Base-by-base conservation (phyloP, 1,140 invertebrate species). In the Heliconius eleuchia region DNA sequence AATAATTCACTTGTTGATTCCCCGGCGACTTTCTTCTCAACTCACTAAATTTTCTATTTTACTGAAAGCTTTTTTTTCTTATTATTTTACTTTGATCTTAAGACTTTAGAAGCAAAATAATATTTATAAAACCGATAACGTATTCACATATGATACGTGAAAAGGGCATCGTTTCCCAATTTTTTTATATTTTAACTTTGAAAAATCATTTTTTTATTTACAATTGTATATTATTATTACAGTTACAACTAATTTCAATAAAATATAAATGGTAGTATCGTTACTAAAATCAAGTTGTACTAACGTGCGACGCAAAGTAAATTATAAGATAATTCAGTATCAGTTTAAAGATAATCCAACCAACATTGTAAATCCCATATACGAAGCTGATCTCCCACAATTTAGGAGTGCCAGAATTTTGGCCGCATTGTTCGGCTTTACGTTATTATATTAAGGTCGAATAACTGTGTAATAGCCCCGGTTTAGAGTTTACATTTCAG, bases 1-100 rank as follows among this genome's bases (percentile, higher is more conserved):
- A 92, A 92, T 91, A 89, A 90, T 89, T 91, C 88, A 92, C 90
- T 92, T 92, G 90, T 92, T 92, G 90, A 91, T 89, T 89, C 87
- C 85, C 83, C 85, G 77, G 81, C 84, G 60, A 83, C 83, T 85
- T 84, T 83, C 81, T 80, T 79, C 85, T 87, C 86, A 87, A 30
- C 74, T 74, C 50, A 71, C 18, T 42, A 72, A 76, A 74, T 83
- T 77, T 30, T 86, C 86, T 85, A 84, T 85, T 83, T 89, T 87
- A 86, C 87, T 88, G 79, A 84, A 78, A 82, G 77, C 74, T 66
- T 66, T 66, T 37, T 34, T 30, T 66, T 66, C 60, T 23, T 66
- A 66, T 66, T 27, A 66, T 81, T 80, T 84, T 79, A 76, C 71
- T 71, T 71, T 71, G 6, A n/a, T 71, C 66, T 71, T 71, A 71